Conservation (phyloP, 2,888 invertebrate genomes). For the Lasioglossum lativentre region DNA sequence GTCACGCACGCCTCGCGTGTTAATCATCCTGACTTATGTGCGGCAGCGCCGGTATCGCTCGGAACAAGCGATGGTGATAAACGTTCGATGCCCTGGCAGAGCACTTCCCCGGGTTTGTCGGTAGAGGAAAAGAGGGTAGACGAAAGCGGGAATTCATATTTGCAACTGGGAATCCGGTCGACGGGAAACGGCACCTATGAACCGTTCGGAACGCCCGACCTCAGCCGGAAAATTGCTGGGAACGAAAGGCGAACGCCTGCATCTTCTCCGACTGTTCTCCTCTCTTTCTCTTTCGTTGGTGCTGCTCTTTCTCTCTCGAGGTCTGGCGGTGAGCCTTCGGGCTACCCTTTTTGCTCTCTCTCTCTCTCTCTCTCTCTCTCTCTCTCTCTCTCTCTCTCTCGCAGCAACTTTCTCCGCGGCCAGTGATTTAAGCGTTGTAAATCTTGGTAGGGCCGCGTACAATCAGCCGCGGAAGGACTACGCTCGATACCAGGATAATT, state of each 20-base stretch:
- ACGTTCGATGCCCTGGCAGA: constrained; percentile 64
- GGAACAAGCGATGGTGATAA: constrained; percentile 74
- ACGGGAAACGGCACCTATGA: neutral
- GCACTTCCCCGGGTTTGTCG: constrained; percentile 35
- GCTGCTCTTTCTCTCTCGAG: neutral
- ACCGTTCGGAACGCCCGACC: constrained; percentile 33
- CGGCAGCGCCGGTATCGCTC: constrained; percentile 68
- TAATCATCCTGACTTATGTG: constrained; percentile 81
- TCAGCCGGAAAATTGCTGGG: constrained; percentile 65
- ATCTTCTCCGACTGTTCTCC: neutral
- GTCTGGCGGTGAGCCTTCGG: neutral
- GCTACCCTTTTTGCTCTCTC: constrained; percentile 20
- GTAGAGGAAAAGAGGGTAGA: constrained; percentile 42
- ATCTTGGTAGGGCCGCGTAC: constrained; percentile 70
- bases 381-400: constrained; percentile 21
- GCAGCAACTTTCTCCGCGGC: constrained; percentile 32
- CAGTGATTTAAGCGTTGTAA: constrained; percentile 77
- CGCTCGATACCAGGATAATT: constrained; percentile 73
- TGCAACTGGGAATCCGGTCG: constrained; percentile 70
- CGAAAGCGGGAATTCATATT: constrained; percentile 76
- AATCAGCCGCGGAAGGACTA: constrained; percentile 68
- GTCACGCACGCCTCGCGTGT: constrained; percentile 80
- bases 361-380: neutral
- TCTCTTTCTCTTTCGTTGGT: neutral
- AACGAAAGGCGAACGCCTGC: constrained; percentile 57